phyloP scores from a whole-genome alignment of 2,888 invertebrate genomes.

The Hoplodrina ambigua region DNA sequence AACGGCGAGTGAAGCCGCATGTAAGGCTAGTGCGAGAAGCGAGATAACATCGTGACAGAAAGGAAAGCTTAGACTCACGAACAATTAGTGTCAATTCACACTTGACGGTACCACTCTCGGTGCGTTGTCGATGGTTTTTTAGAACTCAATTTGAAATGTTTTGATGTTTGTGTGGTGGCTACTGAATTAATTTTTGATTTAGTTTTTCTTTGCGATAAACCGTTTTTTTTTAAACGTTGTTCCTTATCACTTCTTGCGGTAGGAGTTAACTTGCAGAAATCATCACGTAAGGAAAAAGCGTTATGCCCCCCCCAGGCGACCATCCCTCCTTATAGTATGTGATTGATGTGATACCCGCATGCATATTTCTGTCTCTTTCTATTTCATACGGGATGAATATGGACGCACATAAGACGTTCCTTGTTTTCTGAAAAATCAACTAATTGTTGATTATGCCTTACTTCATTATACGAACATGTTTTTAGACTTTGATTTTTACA shows the following conservation, averaged over 20 bases:
- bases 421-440: too few relatives aligned
- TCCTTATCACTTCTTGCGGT: too few relatives aligned
- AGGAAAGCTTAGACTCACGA: slow-evolving; percentile 70
- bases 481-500: not conserved
- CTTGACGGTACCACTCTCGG: slow-evolving; percentile 50
- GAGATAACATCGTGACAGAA: slow-evolving; percentile 66
- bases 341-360: too few relatives aligned
- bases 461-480: not conserved
- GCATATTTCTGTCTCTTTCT: too few relatives aligned
- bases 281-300: too few relatives aligned
- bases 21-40: slow-evolving; percentile 64
- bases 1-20: slow-evolving; percentile 66
- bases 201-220: not conserved
- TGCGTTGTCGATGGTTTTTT: slow-evolving; percentile 51
- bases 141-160: slow-evolving; percentile 56
- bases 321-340: too few relatives aligned
- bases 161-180: slow-evolving; percentile 47
- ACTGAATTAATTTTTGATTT: slow-evolving; percentile 35
- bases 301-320: too few relatives aligned
- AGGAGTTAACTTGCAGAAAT: too few relatives aligned
- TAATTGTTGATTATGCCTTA: not conserved
- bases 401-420: too few relatives aligned
- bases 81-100: slow-evolving; percentile 69
- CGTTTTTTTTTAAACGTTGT: not conserved
- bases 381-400: too few relatives aligned